Evolutionary conservation across 2,888 invertebrate species (phyloP).

Genomic region (Palloptera scutellata): DNA sequence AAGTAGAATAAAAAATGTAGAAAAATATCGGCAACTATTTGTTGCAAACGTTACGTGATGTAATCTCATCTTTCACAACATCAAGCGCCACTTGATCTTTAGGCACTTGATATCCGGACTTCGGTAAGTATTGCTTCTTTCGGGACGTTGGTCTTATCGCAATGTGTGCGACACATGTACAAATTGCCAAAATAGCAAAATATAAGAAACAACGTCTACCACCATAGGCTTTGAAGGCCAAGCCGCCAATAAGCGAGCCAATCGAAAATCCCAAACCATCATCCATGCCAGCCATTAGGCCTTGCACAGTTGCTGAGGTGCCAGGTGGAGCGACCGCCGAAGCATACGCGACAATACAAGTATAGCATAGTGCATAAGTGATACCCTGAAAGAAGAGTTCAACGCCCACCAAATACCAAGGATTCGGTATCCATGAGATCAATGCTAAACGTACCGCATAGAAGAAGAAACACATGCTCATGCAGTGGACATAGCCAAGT

Average conservation of each 20-base stretch:
- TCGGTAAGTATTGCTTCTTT: conserved; percentile 58
- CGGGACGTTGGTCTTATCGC: conserved; percentile 57
- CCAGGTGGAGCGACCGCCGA: conserved; percentile 74
- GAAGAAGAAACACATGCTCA: conserved; percentile 79
- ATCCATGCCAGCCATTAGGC: conserved; percentile 87
- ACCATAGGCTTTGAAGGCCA: conserved; percentile 72
- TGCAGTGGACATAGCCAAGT: conserved; percentile 79
- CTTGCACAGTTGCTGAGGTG: conserved; percentile 85
- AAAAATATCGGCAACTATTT: too few species aligned
- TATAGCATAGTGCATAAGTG: conserved; percentile 86
- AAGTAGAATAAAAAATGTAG: too few species aligned
- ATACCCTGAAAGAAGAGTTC: conserved; percentile 86
- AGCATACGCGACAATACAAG: conserved; percentile 79
- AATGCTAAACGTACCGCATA: conserved; percentile 78
- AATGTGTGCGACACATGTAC: conserved; percentile 61
- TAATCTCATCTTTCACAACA: neutral
- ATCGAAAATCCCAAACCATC: conserved; percentile 83
- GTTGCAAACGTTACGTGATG: too few species aligned
- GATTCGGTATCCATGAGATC: conserved; percentile 78
- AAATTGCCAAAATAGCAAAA: conserved; percentile 60
- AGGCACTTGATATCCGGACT: conserved; percentile 52
- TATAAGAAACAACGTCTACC: conserved; percentile 69
- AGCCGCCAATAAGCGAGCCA: conserved; percentile 78
- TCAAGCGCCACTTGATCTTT: conserved; percentile 45
- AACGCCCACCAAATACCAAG: conserved; percentile 83